Conservation (phyloP, 2,888 invertebrate species). For the Timema cristinae region DNA sequence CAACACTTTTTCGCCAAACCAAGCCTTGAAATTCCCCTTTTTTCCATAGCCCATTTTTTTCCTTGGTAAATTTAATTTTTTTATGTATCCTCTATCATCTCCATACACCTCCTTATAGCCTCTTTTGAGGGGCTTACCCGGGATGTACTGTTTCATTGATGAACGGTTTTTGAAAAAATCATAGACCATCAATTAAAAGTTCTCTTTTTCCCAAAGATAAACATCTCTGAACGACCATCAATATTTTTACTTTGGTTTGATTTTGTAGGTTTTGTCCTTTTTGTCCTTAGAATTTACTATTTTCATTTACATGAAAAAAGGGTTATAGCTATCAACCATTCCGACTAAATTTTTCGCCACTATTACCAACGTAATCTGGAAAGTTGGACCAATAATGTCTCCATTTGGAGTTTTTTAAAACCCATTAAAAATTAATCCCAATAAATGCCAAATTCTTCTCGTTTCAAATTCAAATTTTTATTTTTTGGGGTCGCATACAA, state of each 20-base stretch:
- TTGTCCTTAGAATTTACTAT: constrained; percentile 14
- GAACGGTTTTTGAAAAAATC: constrained; percentile 23
- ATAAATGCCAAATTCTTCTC: constrained; percentile 21
- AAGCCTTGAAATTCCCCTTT: no score
- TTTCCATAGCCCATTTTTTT: not conserved
- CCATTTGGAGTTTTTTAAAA: constrained; percentile 20
- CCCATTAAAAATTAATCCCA: constrained; percentile 25
- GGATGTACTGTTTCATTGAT: constrained; percentile 32
- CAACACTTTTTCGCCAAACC: constrained; percentile 24
- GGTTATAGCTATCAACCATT: constrained; percentile 23
- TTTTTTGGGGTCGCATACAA: constrained; percentile 15
- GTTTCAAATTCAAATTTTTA: constrained; percentile 11
- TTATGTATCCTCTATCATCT: constrained; percentile 31
- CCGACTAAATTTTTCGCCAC: constrained; percentile 21
- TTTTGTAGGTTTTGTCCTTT: constrained; percentile 25
- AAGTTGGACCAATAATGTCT: constrained; percentile 20
- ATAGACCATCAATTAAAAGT: constrained; percentile 25
- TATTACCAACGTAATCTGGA: not conserved
- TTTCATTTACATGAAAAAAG: constrained; percentile 26
- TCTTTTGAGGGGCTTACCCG: constrained; percentile 35
- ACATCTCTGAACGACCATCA: constrained; percentile 19
- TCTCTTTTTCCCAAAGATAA: constrained; percentile 24
- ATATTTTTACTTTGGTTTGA: constrained; percentile 18
- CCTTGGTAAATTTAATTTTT: constrained; percentile 31
- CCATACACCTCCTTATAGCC: constrained; percentile 31